Conservation (phyloP, 37 sponge, comb jelly and placozoan genomes). For the Mnemiopsis leidyi region DNA sequence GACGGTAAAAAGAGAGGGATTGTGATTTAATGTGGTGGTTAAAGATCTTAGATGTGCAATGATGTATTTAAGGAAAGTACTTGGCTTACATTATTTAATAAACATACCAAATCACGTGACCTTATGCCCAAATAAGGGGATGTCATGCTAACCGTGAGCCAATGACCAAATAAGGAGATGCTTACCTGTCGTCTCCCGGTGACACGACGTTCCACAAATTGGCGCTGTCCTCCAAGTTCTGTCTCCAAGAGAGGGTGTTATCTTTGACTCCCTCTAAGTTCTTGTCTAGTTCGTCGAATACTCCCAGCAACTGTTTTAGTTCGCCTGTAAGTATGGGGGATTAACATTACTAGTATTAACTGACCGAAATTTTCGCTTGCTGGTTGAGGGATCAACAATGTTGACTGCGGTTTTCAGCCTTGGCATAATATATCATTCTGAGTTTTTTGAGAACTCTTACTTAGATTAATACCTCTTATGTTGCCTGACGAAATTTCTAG, state of each 20-base stretch:
- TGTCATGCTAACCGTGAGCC: neutral
- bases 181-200: constrained; percentile 58
- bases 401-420: too few species aligned
- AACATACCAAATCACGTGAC: neutral
- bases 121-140: neutral
- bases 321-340: constrained; percentile 27
- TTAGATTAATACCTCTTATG: too few species aligned
- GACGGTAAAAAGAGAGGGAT: neutral
- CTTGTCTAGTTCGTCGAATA: neutral
- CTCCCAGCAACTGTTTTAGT: neutral
- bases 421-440: too few species aligned
- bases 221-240: constrained; percentile 48
- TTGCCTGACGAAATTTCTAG: too few species aligned
- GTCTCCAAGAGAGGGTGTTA: constrained; percentile 50
- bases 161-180: neutral
- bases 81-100: neutral
- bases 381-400: too few species aligned
- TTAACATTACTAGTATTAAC: too few species aligned
- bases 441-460: too few species aligned
- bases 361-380: too few species aligned
- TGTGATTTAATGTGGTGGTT: too few species aligned
- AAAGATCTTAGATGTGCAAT: too few species aligned
- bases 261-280: constrained; percentile 26
- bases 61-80: neutral
- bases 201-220: constrained; percentile 60